Evolutionary conservation across 2,113 vertebrate genomes (phyloP).

Genomic region (Elephas maximus): DNA sequence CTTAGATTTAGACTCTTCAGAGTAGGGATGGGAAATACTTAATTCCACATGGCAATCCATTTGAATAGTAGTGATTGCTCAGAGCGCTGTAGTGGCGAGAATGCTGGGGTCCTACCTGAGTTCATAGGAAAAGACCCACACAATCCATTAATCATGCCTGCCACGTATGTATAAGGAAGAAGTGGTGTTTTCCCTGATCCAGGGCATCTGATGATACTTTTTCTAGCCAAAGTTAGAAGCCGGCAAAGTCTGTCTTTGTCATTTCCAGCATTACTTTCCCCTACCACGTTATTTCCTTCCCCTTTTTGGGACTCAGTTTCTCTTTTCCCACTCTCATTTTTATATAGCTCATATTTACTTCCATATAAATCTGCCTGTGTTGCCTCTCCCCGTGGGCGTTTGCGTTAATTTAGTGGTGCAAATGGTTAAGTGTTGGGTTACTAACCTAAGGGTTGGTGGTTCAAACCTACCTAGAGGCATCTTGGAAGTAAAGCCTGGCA

Average conservation of each 20-base stretch:
- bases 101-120: not conserved
- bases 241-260: not conserved
- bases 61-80: not conserved
- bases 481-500: no score
- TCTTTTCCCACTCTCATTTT: no score
- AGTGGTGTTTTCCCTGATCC: not conserved
- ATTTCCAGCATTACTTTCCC: not conserved
- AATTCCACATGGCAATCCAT: not conserved
- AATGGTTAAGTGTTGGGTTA: no score
- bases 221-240: not conserved
- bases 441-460: no score
- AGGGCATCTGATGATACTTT: not conserved
- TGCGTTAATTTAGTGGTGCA: not conserved
- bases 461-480: no score
- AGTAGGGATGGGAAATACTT: not conserved
- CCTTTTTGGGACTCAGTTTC: not conserved
- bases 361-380: fast-evolving
- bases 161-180: no score
- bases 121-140: not conserved
- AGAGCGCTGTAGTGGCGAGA: fast-evolving
- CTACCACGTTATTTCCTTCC: not conserved
- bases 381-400: not conserved
- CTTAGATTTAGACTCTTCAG: not conserved
- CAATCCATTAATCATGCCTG: not conserved
- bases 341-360: not conserved